Percentiles rank a stretch among this genome's conserved stretches.
Evolutionary conservation across 2,888 invertebrate species (phyloP).

Genomic region (Neria commutata): DNA sequence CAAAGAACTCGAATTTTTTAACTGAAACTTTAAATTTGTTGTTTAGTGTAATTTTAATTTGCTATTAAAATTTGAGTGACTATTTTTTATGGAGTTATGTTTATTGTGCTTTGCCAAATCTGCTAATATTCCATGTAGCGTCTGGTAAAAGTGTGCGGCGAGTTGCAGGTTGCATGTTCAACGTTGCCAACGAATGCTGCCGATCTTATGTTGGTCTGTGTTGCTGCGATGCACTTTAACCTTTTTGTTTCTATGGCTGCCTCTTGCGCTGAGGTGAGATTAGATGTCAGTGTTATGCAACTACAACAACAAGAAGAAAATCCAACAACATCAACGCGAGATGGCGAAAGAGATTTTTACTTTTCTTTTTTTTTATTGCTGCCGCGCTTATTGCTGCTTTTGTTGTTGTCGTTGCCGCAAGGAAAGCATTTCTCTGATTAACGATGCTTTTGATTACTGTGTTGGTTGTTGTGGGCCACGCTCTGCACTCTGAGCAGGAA

Average conservation of each 20-base stretch:
- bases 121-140: too few species aligned
- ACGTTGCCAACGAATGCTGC: neutral
- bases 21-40: too few species aligned
- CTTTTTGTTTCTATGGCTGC: neutral
- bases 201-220: too few species aligned
- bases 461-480: neutral
- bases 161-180: neutral
- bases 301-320: too few species aligned
- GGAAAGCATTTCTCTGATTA: neutral
- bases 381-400: neutral
- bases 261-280: neutral
- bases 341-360: neutral
- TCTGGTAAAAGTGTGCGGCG: neutral
- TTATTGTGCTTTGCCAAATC: too few species aligned
- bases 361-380: neutral
- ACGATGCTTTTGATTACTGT: neutral
- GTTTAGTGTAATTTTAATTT: too few species aligned
- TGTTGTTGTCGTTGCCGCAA: neutral
- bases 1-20: too few species aligned
- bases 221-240: slow-evolving; percentile 1
- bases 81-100: too few species aligned
- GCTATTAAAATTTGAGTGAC: too few species aligned
- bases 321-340: neutral
- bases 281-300: slow-evolving; percentile 4
- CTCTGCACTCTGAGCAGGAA: neutral